Conservation (phyloP, 2,888 invertebrate species). For the Bursaphelenchus okinawaensis region DNA sequence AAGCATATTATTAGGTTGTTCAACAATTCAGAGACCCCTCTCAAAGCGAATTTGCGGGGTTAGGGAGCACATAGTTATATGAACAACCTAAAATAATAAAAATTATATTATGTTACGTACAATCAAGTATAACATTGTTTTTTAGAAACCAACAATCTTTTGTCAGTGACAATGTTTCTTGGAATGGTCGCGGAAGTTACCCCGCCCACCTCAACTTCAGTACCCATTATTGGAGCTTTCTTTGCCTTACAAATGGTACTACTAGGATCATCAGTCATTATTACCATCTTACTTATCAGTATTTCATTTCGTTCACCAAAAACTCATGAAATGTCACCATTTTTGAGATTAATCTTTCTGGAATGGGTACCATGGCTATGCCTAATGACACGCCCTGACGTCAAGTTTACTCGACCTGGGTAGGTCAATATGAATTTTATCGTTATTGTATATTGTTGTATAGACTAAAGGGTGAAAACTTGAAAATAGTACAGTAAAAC, state of each 20-base stretch:
- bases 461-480: too few relatives aligned
- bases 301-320: constrained; percentile 45
- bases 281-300: constrained; percentile 54
- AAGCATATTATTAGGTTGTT: too few relatives aligned
- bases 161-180: constrained; percentile 94
- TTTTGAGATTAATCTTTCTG: constrained; percentile 82
- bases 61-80: too few relatives aligned
- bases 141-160: constrained; percentile 59
- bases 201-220: constrained; percentile 96
- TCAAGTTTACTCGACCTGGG: constrained; percentile 67
- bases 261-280: constrained; percentile 51
- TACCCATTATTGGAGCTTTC: constrained; percentile 78
- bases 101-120: constrained; percentile 1
- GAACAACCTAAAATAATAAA: too few relatives aligned
- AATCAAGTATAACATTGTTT: too few relatives aligned
- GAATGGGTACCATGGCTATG: constrained; percentile 95
- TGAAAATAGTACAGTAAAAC: too few relatives aligned
- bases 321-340: constrained; percentile 49
- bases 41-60: too few relatives aligned
- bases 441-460: too few relatives aligned
- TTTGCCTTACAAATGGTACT: constrained; percentile 32
- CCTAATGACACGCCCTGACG: constrained; percentile 91
- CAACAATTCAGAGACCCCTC: too few relatives aligned
- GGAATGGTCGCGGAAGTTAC: constrained; percentile 95
- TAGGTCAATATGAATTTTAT: neutral